Conservation (phyloP, 2,113 vertebrate genomes). For the Orthonyx spaldingii region DNA sequence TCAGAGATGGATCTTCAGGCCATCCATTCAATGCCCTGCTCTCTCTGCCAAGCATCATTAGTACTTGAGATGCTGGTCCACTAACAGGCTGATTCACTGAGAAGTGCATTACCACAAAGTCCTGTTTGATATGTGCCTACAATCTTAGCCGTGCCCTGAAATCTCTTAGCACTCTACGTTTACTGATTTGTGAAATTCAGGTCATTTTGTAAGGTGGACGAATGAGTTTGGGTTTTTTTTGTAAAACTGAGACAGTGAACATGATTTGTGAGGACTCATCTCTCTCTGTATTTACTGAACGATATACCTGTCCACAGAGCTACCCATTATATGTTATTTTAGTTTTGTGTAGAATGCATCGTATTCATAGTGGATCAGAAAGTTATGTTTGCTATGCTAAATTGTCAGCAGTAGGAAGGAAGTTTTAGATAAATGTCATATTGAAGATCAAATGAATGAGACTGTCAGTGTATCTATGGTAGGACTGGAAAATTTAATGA, state of each 20-base stretch:
- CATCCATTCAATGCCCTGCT: neutral
- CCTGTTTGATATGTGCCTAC: neutral
- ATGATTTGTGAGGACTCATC: neutral
- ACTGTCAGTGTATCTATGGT: neutral
- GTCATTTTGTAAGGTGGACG: neutral
- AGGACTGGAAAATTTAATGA: neutral
- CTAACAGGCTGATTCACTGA: neutral
- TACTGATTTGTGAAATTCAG: neutral
- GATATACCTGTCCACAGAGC: neutral
- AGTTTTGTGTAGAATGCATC: neutral
- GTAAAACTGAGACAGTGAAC: neutral
- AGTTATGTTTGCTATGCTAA: neutral
- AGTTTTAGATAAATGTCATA: neutral
- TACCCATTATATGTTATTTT: neutral
- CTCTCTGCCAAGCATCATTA: neutral
- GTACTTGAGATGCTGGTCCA: neutral
- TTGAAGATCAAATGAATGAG: neutral
- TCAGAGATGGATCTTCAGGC: neutral
- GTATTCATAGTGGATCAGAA: neutral
- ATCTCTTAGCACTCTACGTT: rapidly evolving
- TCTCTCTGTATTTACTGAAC: rapidly evolving
- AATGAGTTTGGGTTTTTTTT: neutral
- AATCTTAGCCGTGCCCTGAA: neutral
- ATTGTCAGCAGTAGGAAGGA: neutral
- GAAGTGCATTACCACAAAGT: neutral